These are phyloP conservation scores for Anastrepha obliqua DNA, from an alignment of 1,140 invertebrate species.

Conservation along the genomic window DNA sequence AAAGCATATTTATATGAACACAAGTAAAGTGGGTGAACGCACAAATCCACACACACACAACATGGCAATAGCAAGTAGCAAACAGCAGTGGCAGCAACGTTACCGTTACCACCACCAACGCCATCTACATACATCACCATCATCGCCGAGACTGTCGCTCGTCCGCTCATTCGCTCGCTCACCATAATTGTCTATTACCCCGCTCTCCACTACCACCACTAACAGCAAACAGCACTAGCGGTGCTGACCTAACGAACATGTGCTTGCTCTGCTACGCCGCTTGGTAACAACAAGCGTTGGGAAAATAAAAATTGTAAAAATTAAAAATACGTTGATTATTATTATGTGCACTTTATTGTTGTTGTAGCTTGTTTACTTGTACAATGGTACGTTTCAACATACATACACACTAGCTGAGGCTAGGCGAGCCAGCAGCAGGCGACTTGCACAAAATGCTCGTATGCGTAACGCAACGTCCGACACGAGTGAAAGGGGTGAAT, in stretches of 20 bases:
- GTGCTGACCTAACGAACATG: background rate
- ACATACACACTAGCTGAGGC: background rate
- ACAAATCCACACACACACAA: background rate
- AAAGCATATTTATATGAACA: constrained; percentile 8
- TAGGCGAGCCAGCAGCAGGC: background rate
- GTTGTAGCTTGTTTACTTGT: constrained; percentile 32
- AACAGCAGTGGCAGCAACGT: background rate
- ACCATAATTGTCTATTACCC: background rate
- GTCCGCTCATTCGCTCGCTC: background rate
- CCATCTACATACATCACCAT: background rate
- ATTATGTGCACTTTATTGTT: background rate
- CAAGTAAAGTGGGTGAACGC: constrained; percentile 32
- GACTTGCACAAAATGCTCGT: constrained; percentile 48
- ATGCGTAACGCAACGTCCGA: constrained; percentile 34
- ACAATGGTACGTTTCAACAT: background rate
- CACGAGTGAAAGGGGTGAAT: constrained; percentile 50
- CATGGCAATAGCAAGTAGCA: constrained; percentile 11
- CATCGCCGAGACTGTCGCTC: background rate
- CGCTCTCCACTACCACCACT: background rate
- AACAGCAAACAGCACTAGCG: background rate
- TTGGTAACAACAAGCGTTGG: constrained; percentile 30
- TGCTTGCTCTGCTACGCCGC: constrained; percentile 1
- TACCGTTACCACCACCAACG: background rate
- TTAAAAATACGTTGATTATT: constrained; percentile 13
- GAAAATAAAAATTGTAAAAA: constrained; percentile 34